These are phyloP conservation scores for Lepidothrix coronata DNA, from an alignment of 2,113 vertebrate species.

Conservation along the genomic window DNA sequence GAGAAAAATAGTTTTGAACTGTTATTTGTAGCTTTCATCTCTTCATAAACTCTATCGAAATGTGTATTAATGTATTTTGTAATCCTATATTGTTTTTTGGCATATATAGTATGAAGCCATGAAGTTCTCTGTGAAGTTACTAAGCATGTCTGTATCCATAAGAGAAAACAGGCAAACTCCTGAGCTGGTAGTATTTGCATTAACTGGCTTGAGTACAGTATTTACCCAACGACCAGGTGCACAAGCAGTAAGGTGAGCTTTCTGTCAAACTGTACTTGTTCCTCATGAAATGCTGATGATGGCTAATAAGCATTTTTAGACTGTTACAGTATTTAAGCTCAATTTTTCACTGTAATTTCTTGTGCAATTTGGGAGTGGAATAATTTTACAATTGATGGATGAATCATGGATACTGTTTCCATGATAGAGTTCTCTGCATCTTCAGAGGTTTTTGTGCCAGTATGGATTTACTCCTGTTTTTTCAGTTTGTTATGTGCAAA, in stretches of 20 bases:
- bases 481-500: neutral
- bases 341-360: neutral
- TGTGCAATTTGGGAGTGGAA: neutral
- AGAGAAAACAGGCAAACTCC: conserved; percentile 83
- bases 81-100: neutral
- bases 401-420: neutral
- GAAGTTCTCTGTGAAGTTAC: conserved; percentile 87
- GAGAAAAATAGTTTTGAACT: neutral
- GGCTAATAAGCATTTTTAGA: neutral
- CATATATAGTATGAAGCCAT: conserved; percentile 89
- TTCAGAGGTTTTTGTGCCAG: neutral
- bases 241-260: conserved; percentile 88
- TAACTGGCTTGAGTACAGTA: conserved; percentile 82
- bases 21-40: neutral
- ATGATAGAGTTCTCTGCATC: neutral
- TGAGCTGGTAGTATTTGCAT: conserved; percentile 85
- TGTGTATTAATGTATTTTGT: neutral
- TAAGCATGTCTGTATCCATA: conserved; percentile 84
- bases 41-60: neutral
- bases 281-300: neutral
- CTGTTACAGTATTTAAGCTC: neutral
- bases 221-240: conserved; percentile 91
- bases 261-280: neutral
- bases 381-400: neutral
- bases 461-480: neutral